Percentiles rank a stretch among this genome's conserved stretches.
Evolutionary conservation across 35 echinoderm and acorn worm genomes (phyloP).

Genomic region (Chiridota heheva): DNA sequence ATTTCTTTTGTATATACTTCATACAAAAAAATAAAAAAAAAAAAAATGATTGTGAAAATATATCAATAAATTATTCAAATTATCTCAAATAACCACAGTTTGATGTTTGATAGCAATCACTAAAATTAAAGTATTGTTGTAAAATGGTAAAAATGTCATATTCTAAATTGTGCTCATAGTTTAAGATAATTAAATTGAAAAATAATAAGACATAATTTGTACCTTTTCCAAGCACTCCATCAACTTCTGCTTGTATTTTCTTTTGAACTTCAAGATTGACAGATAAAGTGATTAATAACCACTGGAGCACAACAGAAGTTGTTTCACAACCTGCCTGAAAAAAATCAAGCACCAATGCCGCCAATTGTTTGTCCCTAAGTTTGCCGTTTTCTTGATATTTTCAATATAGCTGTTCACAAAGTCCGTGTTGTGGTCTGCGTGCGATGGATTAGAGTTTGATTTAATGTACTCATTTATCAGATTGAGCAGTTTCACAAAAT

Average conservation of each 20-base stretch:
- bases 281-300: slow-evolving; percentile 16
- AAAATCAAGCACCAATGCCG: slow-evolving; percentile 9
- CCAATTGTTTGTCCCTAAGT: slow-evolving; percentile 1
- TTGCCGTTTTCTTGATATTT: slow-evolving; percentile 9
- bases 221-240: slow-evolving; percentile 15
- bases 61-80: no score
- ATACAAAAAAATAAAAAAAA: no score
- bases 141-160: no score
- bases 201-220: no score
- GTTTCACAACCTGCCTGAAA: slow-evolving; percentile 48
- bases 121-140: no score
- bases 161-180: no score
- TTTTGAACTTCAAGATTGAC: slow-evolving; percentile 23
- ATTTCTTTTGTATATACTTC: no score
- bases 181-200: no score
- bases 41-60: no score
- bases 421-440: background rate
- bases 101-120: no score
- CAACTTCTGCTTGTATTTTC: slow-evolving; percentile 19
- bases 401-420: slow-evolving; percentile 23
- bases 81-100: no score
- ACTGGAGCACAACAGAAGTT: slow-evolving; percentile 10
- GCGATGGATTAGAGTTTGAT: background rate
- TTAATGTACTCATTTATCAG: background rate
- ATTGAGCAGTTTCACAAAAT: background rate